A percentile compares a stretch with the other conserved stretches of the same genome.
These are phyloP conservation scores for Sebastes kiyomatsui DNA, from an alignment of 2,797 vertebrate species.

Conservation along the genomic window DNA sequence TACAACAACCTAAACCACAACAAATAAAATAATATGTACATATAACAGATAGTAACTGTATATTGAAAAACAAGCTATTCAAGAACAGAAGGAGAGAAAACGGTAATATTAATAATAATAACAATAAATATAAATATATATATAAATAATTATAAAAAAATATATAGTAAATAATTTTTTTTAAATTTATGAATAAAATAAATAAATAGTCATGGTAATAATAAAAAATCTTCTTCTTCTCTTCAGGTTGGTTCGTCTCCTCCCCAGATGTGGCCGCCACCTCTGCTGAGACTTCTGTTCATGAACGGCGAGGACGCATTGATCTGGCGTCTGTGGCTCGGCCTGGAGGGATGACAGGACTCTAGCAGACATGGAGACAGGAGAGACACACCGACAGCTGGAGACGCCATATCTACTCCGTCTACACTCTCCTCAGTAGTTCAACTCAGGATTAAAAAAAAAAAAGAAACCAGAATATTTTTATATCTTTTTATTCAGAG, in stretches of 20 bases:
- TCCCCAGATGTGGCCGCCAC: constrained; percentile 68
- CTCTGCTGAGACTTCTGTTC: constrained; percentile 65
- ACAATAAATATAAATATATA: too few relatives aligned
- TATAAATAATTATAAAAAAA: too few relatives aligned
- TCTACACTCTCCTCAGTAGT: constrained; percentile 25
- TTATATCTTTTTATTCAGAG: constrained; percentile 27
- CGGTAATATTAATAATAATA: too few relatives aligned
- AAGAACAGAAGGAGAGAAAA: too few relatives aligned
- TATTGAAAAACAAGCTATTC: too few relatives aligned
- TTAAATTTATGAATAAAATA: too few relatives aligned
- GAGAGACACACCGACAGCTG: constrained; percentile 51
- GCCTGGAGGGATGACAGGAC: constrained; percentile 69
- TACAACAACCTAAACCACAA: too few relatives aligned
- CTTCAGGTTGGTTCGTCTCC: constrained; percentile 26
- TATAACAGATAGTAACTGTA: too few relatives aligned
- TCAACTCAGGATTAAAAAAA: constrained; percentile 47
- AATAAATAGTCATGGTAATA: too few relatives aligned
- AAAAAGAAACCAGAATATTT: constrained; percentile 19
- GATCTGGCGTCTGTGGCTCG: constrained; percentile 33
- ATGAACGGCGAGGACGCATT: constrained; percentile 46
- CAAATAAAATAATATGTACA: too few relatives aligned
- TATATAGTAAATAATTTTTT: too few relatives aligned
- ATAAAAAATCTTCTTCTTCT: not conserved
- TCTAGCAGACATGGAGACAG: constrained; percentile 67
- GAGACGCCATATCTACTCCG: constrained; percentile 22